Percentiles rank a stretch among this genome's conserved stretches.
Conservation (phyloP, 2,113 vertebrate genomes). For the Genyomyrus donnyi region DNA sequence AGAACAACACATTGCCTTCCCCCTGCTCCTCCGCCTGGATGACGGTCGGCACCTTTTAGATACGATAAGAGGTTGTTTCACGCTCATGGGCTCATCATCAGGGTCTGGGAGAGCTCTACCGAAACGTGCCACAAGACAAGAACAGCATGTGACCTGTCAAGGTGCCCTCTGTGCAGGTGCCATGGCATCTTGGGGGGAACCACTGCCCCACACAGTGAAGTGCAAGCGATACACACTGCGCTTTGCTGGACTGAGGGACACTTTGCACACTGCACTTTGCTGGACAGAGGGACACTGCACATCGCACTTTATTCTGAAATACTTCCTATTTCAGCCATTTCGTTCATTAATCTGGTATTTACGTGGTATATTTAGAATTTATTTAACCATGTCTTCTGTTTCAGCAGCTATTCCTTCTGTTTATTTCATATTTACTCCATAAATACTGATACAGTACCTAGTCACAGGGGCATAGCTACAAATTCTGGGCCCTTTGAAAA, state of each 20-base stretch:
- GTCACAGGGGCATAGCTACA: background rate
- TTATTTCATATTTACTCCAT: background rate
- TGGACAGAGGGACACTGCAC: background rate
- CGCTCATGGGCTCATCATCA: background rate
- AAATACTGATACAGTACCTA: background rate
- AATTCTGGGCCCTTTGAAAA: background rate
- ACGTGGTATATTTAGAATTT: background rate
- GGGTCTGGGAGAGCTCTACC: background rate
- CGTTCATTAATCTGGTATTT: background rate
- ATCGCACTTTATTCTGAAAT: background rate
- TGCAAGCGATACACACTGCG: background rate
- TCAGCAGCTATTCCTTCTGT: background rate
- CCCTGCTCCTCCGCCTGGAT: background rate
- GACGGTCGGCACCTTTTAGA: background rate
- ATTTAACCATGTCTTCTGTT: background rate
- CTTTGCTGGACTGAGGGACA: background rate
- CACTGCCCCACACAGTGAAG: background rate
- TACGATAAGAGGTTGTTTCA: slow-evolving; percentile 23
- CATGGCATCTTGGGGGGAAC: background rate
- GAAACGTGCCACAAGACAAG: background rate
- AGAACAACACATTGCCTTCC: background rate
- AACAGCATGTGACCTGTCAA: too few species aligned
- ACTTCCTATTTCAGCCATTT: background rate
- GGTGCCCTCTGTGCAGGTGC: background rate
- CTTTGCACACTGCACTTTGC: background rate